phyloP scores from a whole-genome alignment of 1,140 invertebrate species.

The Drosophila mayri region DNA sequence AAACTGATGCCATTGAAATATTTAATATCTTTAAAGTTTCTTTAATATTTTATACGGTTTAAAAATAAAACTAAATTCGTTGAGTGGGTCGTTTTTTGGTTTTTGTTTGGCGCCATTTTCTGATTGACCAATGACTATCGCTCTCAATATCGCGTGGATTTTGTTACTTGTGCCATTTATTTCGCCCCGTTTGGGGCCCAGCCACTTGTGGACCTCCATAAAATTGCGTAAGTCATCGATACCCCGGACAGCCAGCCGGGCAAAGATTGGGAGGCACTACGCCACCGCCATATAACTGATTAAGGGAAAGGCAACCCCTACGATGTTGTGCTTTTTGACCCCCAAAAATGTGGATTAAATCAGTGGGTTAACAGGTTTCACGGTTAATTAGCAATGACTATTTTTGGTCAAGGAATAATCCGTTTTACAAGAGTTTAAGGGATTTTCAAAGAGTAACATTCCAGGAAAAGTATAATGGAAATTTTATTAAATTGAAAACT shows the following conservation, averaged over 20 bases:
- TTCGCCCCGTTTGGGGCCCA: conserved; percentile 13
- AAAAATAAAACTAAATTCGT: too few species aligned
- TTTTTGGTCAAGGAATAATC: neutral
- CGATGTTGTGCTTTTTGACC: neutral
- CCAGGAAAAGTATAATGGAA: too few species aligned
- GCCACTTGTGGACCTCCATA: conserved; percentile 28
- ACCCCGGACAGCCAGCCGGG: neutral
- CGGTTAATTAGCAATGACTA: neutral
- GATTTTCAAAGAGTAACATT: too few species aligned
- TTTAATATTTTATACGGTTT: neutral
- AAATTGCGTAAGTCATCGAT: conserved; percentile 39
- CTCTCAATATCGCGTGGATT: conserved; percentile 26
- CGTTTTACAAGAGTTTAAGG: neutral
- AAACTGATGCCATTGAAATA: neutral
- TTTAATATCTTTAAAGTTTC: too few species aligned
- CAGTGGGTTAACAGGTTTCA: neutral
- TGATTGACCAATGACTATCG: conserved; percentile 16
- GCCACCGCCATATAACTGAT: conserved; percentile 9
- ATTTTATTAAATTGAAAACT: too few species aligned
- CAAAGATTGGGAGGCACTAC: conserved; percentile 17
- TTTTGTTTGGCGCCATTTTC: conserved; percentile 14
- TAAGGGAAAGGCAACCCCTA: neutral
- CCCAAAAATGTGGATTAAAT: conserved; percentile 3
- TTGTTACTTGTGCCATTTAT: conserved; percentile 5
- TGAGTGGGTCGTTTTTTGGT: too few species aligned